These are phyloP conservation scores for Agelastica alni DNA, from an alignment of 2,888 invertebrate genomes.

Conservation along the genomic window DNA sequence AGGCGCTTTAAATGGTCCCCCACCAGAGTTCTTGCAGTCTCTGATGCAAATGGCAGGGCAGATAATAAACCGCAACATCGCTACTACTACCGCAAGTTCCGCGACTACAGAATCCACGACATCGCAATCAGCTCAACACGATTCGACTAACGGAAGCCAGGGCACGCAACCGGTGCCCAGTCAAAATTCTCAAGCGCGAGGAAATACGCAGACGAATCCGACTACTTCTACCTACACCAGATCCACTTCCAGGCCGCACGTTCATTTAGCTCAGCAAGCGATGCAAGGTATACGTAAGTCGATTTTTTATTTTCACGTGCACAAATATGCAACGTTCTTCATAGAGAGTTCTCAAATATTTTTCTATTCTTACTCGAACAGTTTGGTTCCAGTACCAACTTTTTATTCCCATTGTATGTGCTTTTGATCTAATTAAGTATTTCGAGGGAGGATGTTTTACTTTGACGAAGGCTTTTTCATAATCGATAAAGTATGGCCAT, in stretches of 20 bases:
- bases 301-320: too few relatives aligned
- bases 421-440: too few relatives aligned
- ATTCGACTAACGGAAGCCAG: slow-evolving; percentile 20
- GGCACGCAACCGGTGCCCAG: slow-evolving; percentile 37
- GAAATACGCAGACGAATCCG: slow-evolving; percentile 70
- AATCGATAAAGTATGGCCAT: too few relatives aligned
- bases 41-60: slow-evolving; percentile 61
- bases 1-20: slow-evolving; percentile 53
- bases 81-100: slow-evolving; percentile 25
- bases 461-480: too few relatives aligned
- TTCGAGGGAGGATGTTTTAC: too few relatives aligned
- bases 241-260: slow-evolving; percentile 70
- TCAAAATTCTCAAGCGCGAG: slow-evolving; percentile 61
- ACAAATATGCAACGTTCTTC: too few relatives aligned
- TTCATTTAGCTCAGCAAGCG: slow-evolving; percentile 65
- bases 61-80: slow-evolving; percentile 49
- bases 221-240: slow-evolving; percentile 73
- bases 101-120: slow-evolving; percentile 12
- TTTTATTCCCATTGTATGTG: too few relatives aligned
- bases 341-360: too few relatives aligned
- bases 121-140: slow-evolving; percentile 24
- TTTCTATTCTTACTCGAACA: too few relatives aligned
- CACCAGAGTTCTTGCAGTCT: slow-evolving; percentile 61
- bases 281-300: slow-evolving; percentile 53
- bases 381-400: too few relatives aligned